Percentiles rank a stretch among this genome's conserved stretches.
These are phyloP conservation scores for Bufo gargarizans DNA, from an alignment of 2,113 vertebrate genomes.

Conservation along the genomic window DNA sequence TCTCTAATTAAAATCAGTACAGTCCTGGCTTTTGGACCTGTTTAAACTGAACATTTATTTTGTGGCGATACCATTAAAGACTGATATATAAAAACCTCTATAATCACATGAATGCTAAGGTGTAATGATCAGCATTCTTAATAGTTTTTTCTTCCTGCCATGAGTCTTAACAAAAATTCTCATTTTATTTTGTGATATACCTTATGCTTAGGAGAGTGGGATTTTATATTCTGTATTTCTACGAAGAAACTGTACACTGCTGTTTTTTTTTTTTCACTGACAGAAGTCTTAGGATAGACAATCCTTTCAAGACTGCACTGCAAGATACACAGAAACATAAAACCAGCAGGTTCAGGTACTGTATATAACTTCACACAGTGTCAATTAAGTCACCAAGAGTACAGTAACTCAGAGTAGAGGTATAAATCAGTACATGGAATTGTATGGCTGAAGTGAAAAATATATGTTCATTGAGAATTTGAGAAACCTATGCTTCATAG, in stretches of 20 bases:
- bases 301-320: conserved; percentile 3
- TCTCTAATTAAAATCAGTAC: too few relatives aligned
- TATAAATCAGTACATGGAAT: background rate
- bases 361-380: conserved; percentile 22
- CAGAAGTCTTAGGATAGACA: conserved; percentile 19
- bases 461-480: background rate
- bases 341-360: conserved; percentile 20
- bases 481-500: background rate
- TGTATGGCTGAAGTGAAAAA: background rate
- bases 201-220: too few relatives aligned
- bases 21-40: too few relatives aligned
- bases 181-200: too few relatives aligned
- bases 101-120: too few relatives aligned
- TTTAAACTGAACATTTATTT: too few relatives aligned
- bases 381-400: conserved; percentile 38
- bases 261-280: background rate
- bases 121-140: too few relatives aligned
- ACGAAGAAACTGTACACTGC: background rate
- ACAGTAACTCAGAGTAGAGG: background rate
- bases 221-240: background rate
- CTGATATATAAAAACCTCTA: too few relatives aligned
- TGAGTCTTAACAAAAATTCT: too few relatives aligned
- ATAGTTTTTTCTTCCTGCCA: too few relatives aligned
- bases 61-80: too few relatives aligned
- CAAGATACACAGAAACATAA: conserved; percentile 5